phyloP scores from a whole-genome alignment of 2,888 invertebrate species.

The Pasiphila rectangulata region DNA sequence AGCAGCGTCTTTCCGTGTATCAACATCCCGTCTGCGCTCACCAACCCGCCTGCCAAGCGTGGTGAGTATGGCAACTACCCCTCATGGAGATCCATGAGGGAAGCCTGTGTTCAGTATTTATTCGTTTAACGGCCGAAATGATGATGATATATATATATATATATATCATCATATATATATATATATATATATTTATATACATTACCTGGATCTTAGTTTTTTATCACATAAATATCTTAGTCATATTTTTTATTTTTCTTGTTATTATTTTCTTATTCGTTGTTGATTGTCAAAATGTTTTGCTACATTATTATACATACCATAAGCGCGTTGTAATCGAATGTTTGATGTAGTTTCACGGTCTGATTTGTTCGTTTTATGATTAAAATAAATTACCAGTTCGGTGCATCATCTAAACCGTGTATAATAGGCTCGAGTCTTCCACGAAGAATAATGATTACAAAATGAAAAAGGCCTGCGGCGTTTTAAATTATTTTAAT shows the following conservation, averaged over 20 bases:
- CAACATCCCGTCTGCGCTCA: too few species aligned
- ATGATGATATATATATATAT: too few species aligned
- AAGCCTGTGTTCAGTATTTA: too few species aligned
- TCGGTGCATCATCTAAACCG: slow-evolving; percentile 69
- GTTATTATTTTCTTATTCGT: slow-evolving; percentile 8
- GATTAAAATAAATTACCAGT: slow-evolving; percentile 66
- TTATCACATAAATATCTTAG: too few species aligned
- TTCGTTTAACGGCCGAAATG: too few species aligned
- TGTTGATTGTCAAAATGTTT: slow-evolving; percentile 20
- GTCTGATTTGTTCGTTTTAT: slow-evolving; percentile 34
- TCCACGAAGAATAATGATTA: slow-evolving; percentile 75
- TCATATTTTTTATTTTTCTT: slow-evolving; percentile 10
- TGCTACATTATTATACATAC: slow-evolving; percentile 12
- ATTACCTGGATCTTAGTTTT: too few species aligned
- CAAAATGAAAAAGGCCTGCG: slow-evolving; percentile 75
- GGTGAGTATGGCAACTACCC: too few species aligned
- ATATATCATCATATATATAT: too few species aligned
- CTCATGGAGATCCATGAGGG: too few species aligned
- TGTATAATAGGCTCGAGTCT: slow-evolving; percentile 74
- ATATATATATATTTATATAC: too few species aligned
- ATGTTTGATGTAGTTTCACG: slow-evolving; percentile 31
- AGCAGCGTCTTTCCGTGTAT: too few species aligned
- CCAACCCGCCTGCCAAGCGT: too few species aligned
- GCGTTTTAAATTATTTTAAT: slow-evolving; percentile 81
- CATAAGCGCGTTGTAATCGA: slow-evolving; percentile 27